Evolutionary conservation across 2,888 invertebrate genomes (phyloP).

Genomic region (Nemotelus nigrinus): DNA sequence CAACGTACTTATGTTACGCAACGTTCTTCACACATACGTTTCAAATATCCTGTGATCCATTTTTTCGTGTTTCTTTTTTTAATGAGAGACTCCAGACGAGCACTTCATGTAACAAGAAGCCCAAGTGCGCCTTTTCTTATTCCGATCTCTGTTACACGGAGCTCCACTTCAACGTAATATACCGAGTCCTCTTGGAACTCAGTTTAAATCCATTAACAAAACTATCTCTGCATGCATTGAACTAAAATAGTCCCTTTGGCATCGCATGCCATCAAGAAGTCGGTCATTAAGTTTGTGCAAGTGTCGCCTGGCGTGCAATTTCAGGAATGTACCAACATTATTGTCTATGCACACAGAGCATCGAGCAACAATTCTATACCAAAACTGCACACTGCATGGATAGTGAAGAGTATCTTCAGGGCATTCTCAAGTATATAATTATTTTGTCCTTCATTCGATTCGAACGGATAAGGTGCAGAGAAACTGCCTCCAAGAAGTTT

Average conservation of each 20-base stretch:
- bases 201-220: slow-evolving; percentile 39
- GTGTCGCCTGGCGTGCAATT: slow-evolving; percentile 13
- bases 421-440: slow-evolving; percentile 46
- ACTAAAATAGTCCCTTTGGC: slow-evolving; percentile 35
- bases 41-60: too few species aligned
- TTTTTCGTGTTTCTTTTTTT: too few species aligned
- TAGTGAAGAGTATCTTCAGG: not conserved
- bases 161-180: slow-evolving; percentile 6
- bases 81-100: too few species aligned
- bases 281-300: slow-evolving; percentile 38
- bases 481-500: slow-evolving; percentile 36
- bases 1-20: too few species aligned
- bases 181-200: slow-evolving; percentile 14
- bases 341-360: too few species aligned
- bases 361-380: too few species aligned
- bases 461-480: slow-evolving; percentile 25
- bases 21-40: too few species aligned
- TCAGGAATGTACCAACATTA: not conserved
- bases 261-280: slow-evolving; percentile 34
- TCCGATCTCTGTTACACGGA: not conserved
- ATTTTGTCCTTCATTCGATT: slow-evolving; percentile 39
- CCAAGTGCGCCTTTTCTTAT: too few species aligned
- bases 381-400: not conserved
- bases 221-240: slow-evolving; percentile 28
- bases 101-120: too few species aligned